Evolutionary conservation across 2,797 vertebrate species (phyloP).

Genomic region (Chiropotes sagulatus): DNA sequence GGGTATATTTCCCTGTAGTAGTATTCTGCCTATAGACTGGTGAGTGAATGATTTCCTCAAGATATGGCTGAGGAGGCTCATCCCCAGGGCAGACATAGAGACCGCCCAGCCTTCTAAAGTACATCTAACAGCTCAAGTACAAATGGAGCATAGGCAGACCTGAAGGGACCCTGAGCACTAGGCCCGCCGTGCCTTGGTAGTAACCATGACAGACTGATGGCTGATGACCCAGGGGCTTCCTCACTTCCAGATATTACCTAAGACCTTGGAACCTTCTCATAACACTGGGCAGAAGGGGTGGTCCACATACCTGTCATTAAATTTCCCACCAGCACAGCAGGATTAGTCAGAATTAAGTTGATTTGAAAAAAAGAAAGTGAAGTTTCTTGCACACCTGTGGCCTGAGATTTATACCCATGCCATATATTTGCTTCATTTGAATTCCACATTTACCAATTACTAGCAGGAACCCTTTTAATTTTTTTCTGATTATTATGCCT

Average conservation of each 20-base stretch:
- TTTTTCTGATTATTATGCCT: slow-evolving; percentile 59
- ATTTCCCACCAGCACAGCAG: slow-evolving; percentile 38
- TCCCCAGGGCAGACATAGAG: not conserved
- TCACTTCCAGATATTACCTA: not conserved
- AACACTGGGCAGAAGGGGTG: not conserved
- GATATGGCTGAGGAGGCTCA: accelerated
- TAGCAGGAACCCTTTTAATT: slow-evolving; percentile 61
- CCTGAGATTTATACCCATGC: slow-evolving; percentile 37
- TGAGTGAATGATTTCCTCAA: not conserved
- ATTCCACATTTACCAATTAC: slow-evolving; percentile 51
- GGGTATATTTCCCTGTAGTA: not conserved
- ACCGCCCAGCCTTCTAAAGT: not conserved
- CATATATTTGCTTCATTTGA: slow-evolving; percentile 49
- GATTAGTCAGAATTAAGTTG: slow-evolving; percentile 32
- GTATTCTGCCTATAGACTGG: not conserved
- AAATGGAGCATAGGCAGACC: not conserved
- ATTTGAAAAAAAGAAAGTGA: slow-evolving; percentile 58
- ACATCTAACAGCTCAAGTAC: not conserved
- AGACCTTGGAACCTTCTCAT: not conserved
- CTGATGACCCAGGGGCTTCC: too few species aligned
- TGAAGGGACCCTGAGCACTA: not conserved
- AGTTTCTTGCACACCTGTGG: slow-evolving; percentile 55
- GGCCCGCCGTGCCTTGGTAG: not conserved
- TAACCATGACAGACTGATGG: not conserved
- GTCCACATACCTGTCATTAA: not conserved